Base-by-base conservation (phyloP, 1,140 invertebrate genomes). In the Choristoneura fumiferana region DNA sequence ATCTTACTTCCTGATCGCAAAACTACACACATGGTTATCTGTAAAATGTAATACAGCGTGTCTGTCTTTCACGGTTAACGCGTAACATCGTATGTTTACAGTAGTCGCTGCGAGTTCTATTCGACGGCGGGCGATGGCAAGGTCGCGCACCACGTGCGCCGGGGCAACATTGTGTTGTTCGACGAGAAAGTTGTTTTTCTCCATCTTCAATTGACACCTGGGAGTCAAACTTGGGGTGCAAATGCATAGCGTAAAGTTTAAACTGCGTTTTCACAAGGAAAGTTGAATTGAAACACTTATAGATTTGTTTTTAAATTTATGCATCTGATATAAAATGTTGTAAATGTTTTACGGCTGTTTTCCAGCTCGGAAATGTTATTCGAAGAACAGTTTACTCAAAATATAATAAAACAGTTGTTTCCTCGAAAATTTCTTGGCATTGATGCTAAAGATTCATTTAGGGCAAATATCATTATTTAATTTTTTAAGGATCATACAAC, bases 81-180 rank as follows among this genome's bases (percentile, higher is more conserved):
- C 49, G 40, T 53, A 60, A 68, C 65, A 71, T 69, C 63, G 63
- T 66, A 38, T 62, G 49, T 59, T 62, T 58, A 49, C 43, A 49
- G 43, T 29, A 49, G 43, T 22, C 43, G 39, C 9, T 17, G 39
- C 39, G 43, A 17, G 43, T 29, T 29, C 22, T 29, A 37, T 18
- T 29, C 43, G 17, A 14, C 18, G 43, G 22, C 43, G 22, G 43
- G 43, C 43, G 43, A 17, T 56, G 40, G 53, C 77, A 85, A 85
- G 82, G 80, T 80, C 82, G 65, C 49, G 22, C 57, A 71, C 71
- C 78, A 82, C 81, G 81, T 81, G 79, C 74, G 66, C 58, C 57
- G 57, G 60, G 64, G 62, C 61, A 60, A 37, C 60, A 63, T 63
- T 63, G 58, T 60, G 40, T 60, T 59, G 13, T 22, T 54, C 59